These are phyloP conservation scores for Sphenopsis melanotis DNA, from an alignment of 2,797 vertebrate species.

Conservation along the genomic window DNA sequence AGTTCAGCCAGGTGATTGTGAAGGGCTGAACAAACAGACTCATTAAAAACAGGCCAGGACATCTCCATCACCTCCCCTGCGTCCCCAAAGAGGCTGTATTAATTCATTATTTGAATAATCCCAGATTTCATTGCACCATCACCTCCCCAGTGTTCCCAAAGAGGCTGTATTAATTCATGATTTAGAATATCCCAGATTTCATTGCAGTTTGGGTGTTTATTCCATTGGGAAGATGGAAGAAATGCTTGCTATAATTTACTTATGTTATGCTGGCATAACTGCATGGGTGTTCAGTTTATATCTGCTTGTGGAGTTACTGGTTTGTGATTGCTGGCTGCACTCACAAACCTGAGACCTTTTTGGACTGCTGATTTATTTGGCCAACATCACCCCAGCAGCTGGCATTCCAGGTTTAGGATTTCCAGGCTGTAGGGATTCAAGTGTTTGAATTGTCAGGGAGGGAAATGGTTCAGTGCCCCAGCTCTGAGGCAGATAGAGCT, in stretches of 20 bases:
- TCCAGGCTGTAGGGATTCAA: neutral
- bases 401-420: neutral
- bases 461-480: neutral
- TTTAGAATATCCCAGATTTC: neutral
- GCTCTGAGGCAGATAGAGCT: neutral
- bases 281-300: neutral
- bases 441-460: neutral
- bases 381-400: neutral
- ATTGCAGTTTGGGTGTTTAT: neutral
- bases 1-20: neutral
- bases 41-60: neutral
- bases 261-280: neutral
- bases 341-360: neutral
- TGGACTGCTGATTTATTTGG: neutral
- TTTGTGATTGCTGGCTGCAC: neutral
- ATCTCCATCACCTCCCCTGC: neutral
- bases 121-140: neutral
- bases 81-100: neutral
- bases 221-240: neutral
- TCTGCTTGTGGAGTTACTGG: neutral
- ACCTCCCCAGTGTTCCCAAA: neutral
- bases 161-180: neutral
- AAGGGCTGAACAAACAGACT: neutral
- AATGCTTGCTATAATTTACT: neutral
- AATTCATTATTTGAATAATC: neutral